phyloP scores from a whole-genome alignment of 2,797 vertebrate genomes.

The Pseudotriccus pelzelni region DNA sequence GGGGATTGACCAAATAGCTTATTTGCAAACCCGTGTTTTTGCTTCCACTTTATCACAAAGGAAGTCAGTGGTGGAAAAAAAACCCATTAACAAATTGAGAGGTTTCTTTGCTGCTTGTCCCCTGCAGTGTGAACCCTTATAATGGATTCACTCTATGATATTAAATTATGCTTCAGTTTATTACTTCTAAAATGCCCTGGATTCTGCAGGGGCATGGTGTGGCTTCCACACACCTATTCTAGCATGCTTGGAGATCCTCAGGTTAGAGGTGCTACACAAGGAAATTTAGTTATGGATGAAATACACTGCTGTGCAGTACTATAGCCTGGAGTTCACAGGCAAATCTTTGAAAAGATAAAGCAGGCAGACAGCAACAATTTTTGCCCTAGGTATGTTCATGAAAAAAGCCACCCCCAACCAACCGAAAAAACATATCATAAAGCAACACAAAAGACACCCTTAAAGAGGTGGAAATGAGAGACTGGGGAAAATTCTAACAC shows the following conservation, averaged over 20 bases:
- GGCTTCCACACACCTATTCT: background rate
- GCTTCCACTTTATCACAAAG: background rate
- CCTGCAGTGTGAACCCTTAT: background rate
- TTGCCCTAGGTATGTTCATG: background rate
- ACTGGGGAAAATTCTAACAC: background rate
- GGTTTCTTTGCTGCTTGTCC: background rate
- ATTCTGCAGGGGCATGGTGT: background rate
- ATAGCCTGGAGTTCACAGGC: background rate
- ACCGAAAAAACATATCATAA: background rate
- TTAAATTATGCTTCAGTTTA: constrained; percentile 10
- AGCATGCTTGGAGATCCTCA: background rate
- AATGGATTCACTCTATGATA: background rate
- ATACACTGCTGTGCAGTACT: background rate
- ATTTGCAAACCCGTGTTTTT: constrained; percentile 7
- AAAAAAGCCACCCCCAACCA: background rate
- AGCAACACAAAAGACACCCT: background rate
- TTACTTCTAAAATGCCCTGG: background rate
- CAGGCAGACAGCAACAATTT: background rate
- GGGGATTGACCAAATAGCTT: background rate
- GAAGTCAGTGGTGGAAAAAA: background rate
- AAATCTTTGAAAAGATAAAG: constrained; percentile 1
- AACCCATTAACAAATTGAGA: background rate
- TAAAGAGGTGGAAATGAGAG: background rate
- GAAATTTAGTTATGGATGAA: background rate
- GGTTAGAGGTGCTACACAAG: background rate